Percentiles rank a stretch among this genome's conserved stretches.
Conservation (phyloP, 1,140 invertebrate species). For the Hesperophylax magnus region DNA sequence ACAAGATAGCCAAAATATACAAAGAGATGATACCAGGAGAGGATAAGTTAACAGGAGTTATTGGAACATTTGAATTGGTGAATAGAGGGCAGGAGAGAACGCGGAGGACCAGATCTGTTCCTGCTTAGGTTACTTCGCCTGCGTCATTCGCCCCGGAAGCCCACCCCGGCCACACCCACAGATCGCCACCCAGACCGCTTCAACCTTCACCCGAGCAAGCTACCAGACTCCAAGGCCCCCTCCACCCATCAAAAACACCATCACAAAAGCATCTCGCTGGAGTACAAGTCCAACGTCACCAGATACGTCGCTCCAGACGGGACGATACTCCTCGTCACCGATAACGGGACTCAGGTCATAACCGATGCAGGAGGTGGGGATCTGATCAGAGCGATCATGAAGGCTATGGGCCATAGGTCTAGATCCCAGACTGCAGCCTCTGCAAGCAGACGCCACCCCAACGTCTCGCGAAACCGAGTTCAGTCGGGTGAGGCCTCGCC, state of each 20-base stretch:
- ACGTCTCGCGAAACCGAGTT: constrained; percentile 43
- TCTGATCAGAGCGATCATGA: constrained; percentile 67
- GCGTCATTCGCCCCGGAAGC: constrained; percentile 45
- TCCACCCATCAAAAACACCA: constrained; percentile 59
- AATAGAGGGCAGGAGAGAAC: constrained; percentile 40
- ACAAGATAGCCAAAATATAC: constrained; percentile 32
- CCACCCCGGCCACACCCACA: constrained; percentile 32
- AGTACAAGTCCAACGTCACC: constrained; percentile 59
- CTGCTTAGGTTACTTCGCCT: constrained; percentile 45
- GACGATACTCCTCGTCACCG: constrained; percentile 69
- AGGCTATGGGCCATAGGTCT: constrained; percentile 62
- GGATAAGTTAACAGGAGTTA: constrained; percentile 3
- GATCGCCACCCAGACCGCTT: constrained; percentile 54
- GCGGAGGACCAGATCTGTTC: constrained; percentile 53
- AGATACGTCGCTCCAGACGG: constrained; percentile 68
- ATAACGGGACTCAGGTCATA: constrained; percentile 70
- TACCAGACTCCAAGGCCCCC: constrained; percentile 56
- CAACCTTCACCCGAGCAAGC: constrained; percentile 59
- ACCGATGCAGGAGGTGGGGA: constrained; percentile 68
- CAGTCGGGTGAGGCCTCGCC: constrained; percentile 63
- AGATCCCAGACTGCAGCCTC: constrained; percentile 62
- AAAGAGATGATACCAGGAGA: background rate
- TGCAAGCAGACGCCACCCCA: constrained; percentile 61
- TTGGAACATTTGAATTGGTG: constrained; percentile 5
- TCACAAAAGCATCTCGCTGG: constrained; percentile 60